These are phyloP conservation scores for Orientallactaga sibirica DNA, from an alignment of 2,797 vertebrate genomes.

Conservation along the genomic window DNA sequence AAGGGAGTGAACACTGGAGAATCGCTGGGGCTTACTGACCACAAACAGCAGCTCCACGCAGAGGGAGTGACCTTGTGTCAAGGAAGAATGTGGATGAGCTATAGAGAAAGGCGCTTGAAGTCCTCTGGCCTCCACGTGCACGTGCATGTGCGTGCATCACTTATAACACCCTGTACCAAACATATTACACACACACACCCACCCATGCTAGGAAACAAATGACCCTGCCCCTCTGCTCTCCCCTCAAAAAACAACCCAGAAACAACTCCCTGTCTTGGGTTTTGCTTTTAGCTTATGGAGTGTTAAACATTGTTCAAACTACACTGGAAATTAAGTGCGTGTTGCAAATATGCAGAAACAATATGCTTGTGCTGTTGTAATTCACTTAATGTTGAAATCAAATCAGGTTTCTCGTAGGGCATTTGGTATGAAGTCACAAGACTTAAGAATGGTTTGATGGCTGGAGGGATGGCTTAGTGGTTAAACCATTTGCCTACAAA, in stretches of 20 bases:
- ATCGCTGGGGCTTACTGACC: too few species aligned
- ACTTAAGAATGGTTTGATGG: conserved; percentile 61
- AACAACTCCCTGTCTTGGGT: conserved; percentile 20
- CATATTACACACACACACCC: background rate
- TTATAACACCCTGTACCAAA: too few species aligned
- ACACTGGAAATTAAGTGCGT: conserved; percentile 60
- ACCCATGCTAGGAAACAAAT: background rate
- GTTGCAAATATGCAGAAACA: conserved; percentile 76
- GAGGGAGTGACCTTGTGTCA: too few species aligned
- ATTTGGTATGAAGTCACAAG: conserved; percentile 71
- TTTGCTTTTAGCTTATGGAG: conserved; percentile 66
- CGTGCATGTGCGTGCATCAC: background rate
- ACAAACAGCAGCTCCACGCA: too few species aligned
- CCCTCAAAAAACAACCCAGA: background rate
- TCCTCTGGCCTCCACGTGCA: background rate
- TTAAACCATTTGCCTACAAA: too few species aligned
- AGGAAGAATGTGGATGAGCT: too few species aligned
- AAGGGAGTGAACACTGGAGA: too few species aligned
- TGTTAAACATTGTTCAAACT: conserved; percentile 50
- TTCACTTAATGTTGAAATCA: conserved; percentile 78
- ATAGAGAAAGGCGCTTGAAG: too few species aligned
- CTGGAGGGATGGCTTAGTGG: too few species aligned
- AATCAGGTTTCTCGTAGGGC: conserved; percentile 67
- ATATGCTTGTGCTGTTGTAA: conserved; percentile 76
- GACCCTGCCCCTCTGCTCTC: background rate